phyloP scores from a whole-genome alignment of 2,888 invertebrate genomes.

The Conomelus anceps region DNA sequence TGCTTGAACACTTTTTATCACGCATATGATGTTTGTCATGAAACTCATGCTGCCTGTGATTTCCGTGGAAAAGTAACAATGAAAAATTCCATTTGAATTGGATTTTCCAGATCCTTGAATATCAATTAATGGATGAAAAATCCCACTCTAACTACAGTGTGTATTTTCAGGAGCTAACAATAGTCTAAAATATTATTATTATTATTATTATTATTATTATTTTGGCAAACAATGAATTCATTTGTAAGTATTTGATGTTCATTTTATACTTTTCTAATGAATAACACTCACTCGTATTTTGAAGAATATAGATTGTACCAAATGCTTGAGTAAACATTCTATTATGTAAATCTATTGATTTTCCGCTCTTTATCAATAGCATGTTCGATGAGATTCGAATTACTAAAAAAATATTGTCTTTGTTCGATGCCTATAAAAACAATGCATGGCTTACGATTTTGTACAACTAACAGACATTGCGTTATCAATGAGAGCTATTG shows the following conservation, averaged over 20 bases:
- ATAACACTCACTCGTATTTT: neutral
- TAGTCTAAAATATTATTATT: neutral
- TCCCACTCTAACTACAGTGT: neutral
- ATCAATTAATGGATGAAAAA: neutral
- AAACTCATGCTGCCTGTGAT: no score
- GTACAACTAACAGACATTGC: neutral
- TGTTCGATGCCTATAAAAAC: neutral
- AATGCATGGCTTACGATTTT: neutral
- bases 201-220: neutral
- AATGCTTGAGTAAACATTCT: neutral
- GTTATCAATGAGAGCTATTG: neutral
- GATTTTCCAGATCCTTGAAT: neutral
- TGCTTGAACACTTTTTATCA: no score
- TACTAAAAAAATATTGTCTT: neutral
- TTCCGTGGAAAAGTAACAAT: no score
- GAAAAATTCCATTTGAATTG: no score
- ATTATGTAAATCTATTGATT: neutral
- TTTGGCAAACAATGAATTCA: neutral
- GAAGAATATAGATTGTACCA: neutral
- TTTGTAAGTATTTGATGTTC: neutral
- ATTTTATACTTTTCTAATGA: neutral
- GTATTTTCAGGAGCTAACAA: neutral
- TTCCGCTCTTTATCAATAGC: neutral
- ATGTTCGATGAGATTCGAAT: neutral
- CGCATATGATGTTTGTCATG: no score